Conservation (phyloP, 1,140 invertebrate genomes). For the Oreohelix idahoensis region DNA sequence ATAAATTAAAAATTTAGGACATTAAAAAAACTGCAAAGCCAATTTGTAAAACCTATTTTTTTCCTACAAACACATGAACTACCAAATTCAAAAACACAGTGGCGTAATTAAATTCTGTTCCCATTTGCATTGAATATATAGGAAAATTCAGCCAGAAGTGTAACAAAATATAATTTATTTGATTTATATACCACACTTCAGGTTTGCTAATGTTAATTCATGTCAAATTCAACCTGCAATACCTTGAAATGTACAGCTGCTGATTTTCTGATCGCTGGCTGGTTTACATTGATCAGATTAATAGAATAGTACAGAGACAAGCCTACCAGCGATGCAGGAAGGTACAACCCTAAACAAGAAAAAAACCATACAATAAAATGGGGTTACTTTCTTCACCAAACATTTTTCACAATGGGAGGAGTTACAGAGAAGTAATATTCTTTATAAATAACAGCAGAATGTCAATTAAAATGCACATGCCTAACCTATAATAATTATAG, state of each 20-base stretch:
- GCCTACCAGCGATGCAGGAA: constrained; percentile 48
- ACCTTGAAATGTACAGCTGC: constrained; percentile 55
- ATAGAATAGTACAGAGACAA: constrained; percentile 55
- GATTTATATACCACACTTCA: background rate
- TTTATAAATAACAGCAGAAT: too few species aligned
- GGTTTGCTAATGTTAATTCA: background rate
- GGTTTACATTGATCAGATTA: constrained; percentile 48
- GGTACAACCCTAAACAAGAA: constrained; percentile 36
- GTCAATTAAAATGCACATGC: too few species aligned
- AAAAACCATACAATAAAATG: background rate
- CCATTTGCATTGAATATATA: too few species aligned
- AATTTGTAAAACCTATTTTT: background rate
- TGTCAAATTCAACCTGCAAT: background rate
- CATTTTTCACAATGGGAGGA: too few species aligned
- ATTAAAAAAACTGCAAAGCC: too few species aligned
- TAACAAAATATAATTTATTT: background rate
- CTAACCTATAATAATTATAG: too few species aligned
- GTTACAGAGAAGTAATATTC: too few species aligned
- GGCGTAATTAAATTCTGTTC: too few species aligned
- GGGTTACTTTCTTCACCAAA: background rate
- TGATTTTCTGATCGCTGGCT: constrained; percentile 51
- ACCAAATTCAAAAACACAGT: too few species aligned
- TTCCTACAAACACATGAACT: too few species aligned
- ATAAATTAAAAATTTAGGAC: too few species aligned
- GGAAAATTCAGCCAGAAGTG: too few species aligned